Conservation (phyloP, 2,888 invertebrate genomes). For the Portevinia maculata region DNA sequence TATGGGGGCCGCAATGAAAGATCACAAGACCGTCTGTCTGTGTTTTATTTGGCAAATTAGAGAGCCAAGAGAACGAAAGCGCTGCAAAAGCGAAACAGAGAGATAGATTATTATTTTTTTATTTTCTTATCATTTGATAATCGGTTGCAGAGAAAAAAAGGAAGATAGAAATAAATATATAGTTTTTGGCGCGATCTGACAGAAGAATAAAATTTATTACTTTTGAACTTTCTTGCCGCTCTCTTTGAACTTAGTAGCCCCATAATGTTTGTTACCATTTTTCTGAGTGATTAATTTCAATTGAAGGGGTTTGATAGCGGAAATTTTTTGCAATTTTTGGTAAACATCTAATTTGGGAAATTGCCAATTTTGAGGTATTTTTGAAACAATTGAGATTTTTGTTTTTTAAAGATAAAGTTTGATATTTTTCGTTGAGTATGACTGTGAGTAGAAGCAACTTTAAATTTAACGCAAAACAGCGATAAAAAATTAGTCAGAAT, state of each 20-base stretch:
- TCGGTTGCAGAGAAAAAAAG: not conserved
- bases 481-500: too few relatives aligned
- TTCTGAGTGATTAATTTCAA: conserved; percentile 27
- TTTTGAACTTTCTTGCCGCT: conserved; percentile 29
- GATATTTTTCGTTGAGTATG: too few relatives aligned
- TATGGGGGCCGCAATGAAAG: not conserved
- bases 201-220: conserved; percentile 11
- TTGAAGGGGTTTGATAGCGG: conserved; percentile 10
- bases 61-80: conserved; percentile 15
- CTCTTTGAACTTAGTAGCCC: conserved; percentile 10
- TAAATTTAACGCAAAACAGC: too few relatives aligned
- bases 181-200: conserved; percentile 6
- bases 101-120: not conserved
- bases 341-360: too few relatives aligned
- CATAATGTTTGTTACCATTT: too few relatives aligned
- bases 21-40: conserved; percentile 28
- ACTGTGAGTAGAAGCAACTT: too few relatives aligned
- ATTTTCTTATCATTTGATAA: conserved; percentile 25
- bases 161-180: not conserved
- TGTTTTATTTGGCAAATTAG: not conserved
- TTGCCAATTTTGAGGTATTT: too few relatives aligned
- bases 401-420: too few relatives aligned
- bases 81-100: not conserved
- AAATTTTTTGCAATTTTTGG: too few relatives aligned
- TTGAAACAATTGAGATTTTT: too few relatives aligned